phyloP scores from a whole-genome alignment of 64 coral and sea anemone genomes.

The Cladopsammia gracilis region DNA sequence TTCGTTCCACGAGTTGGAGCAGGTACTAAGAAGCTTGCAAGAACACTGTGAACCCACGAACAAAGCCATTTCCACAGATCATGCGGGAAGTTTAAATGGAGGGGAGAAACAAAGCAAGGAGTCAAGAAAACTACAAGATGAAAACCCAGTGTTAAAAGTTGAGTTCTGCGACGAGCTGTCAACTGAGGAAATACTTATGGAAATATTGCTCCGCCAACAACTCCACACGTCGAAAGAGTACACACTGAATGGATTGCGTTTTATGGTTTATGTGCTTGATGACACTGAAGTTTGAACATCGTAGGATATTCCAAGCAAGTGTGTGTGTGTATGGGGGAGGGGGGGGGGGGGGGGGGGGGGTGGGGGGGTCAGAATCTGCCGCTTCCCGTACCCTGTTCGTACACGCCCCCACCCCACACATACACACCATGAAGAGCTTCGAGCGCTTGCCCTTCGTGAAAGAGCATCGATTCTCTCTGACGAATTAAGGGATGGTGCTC shows the following conservation, averaged over 20 bases:
- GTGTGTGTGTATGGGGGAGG: not conserved
- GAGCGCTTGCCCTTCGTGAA: too few relatives aligned
- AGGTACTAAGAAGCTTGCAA: too few relatives aligned
- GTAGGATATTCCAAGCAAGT: not conserved
- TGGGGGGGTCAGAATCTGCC: too few relatives aligned
- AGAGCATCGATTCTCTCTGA: too few relatives aligned
- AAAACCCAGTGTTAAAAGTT: not conserved
- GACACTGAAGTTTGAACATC: slow-evolving; percentile 14
- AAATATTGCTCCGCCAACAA: slow-evolving; percentile 26
- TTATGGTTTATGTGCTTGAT: slow-evolving; percentile 14
- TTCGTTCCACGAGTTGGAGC: too few relatives aligned
- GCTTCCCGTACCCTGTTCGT: too few relatives aligned
- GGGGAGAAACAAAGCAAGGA: not conserved
- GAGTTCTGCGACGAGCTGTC: not conserved
- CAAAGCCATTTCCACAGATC: not conserved
- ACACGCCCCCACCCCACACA: too few relatives aligned
- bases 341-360: too few relatives aligned
- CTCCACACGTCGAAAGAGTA: slow-evolving; percentile 41
- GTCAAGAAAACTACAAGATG: not conserved
- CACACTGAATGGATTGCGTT: not conserved
- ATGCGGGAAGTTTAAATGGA: too few relatives aligned
- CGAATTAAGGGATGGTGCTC: too few relatives aligned
- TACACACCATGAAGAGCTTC: too few relatives aligned
- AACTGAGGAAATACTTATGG: slow-evolving; percentile 18
- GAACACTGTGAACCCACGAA: too few relatives aligned